A percentile compares a stretch with the other conserved stretches of the same genome.
Conservation (phyloP, 1,140 invertebrate species). For the Drosophila mauritiana region DNA sequence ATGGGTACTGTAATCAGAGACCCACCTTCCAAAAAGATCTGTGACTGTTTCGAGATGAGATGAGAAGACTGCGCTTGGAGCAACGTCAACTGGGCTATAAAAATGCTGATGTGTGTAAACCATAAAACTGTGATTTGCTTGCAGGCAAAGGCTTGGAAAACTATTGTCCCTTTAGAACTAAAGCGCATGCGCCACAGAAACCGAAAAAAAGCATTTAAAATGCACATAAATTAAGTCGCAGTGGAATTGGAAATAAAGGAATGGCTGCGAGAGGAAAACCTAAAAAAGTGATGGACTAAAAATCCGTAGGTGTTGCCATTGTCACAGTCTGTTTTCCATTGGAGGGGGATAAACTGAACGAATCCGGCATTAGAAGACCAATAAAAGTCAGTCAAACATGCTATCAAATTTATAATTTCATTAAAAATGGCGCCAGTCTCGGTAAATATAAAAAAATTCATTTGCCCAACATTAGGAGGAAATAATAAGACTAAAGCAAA, state of each 20-base stretch:
- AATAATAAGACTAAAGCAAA: conserved; percentile 8
- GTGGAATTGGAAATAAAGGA: conserved; percentile 34
- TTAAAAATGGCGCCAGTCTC: conserved; percentile 73
- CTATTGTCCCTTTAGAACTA: conserved; percentile 46
- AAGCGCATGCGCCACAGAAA: conserved; percentile 67
- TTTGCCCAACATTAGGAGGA: not conserved
- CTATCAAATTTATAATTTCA: conserved; percentile 68
- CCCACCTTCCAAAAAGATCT: conserved; percentile 19
- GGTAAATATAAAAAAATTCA: conserved; percentile 30
- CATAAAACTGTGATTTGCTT: conserved; percentile 54
- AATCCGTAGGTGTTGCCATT: conserved; percentile 70
- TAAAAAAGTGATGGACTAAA: conserved; percentile 35
- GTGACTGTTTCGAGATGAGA: not conserved
- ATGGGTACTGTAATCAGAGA: conserved; percentile 4
- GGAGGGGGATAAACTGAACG: conserved; percentile 7
- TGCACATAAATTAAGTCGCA: conserved; percentile 65
- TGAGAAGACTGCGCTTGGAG: not conserved
- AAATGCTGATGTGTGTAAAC: conserved; percentile 50
- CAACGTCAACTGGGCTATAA: conserved; percentile 32
- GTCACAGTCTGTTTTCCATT: conserved; percentile 33
- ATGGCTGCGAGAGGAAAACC: conserved; percentile 13
- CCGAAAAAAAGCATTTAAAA: conserved; percentile 43
- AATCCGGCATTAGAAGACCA: conserved; percentile 12
- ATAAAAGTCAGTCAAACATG: conserved; percentile 52
- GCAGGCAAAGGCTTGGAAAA: conserved; percentile 12